A percentile compares a stretch with the other conserved stretches of the same genome.
Conservation (phyloP, 2,113 vertebrate genomes). For the Noctilio leporinus region DNA sequence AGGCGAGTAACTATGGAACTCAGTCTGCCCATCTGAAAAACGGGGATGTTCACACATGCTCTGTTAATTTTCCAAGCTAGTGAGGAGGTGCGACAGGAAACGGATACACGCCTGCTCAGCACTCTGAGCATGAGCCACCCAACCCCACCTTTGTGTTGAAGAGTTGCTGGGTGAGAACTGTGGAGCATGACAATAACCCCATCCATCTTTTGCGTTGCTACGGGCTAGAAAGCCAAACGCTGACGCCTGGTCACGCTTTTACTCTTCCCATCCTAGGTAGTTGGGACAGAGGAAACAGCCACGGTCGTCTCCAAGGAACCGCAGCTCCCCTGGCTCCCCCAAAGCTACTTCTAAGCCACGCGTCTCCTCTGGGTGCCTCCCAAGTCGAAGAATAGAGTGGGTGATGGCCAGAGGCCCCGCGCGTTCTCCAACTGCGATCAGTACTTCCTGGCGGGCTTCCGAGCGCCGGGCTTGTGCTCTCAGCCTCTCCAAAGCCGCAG, state of each 20-base stretch:
- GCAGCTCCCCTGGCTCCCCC: neutral
- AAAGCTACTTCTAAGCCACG: neutral
- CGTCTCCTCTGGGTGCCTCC: neutral
- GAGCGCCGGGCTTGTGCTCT: neutral
- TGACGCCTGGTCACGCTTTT: neutral
- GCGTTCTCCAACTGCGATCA: conserved; percentile 20
- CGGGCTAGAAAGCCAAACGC: neutral
- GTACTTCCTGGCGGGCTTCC: conserved; percentile 1
- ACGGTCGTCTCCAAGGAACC: neutral
- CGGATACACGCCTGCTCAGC: neutral
- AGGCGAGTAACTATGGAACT: neutral
- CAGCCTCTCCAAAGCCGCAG: conserved; percentile 4
- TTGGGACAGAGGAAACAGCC: neutral
- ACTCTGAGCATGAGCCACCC: neutral
- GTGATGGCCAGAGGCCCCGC: neutral
- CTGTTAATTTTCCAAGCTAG: neutral
- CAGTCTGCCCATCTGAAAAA: neutral
- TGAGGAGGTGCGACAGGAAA: neutral
- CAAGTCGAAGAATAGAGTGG: neutral
- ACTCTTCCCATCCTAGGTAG: neutral
- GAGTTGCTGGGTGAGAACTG: neutral
- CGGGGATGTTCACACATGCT: neutral
- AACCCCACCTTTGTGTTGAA: neutral
- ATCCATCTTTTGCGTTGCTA: neutral
- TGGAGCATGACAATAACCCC: neutral